Evolutionary conservation across 2,113 vertebrate species (phyloP).

Genomic region (sheep (Ovis aries)): ARS-UI_Ramb_v3.0 NC_056055.1:133865501-133866000

Average conservation of each 20-base stretch:
- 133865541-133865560: neutral
- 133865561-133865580: neutral
- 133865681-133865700: slow-evolving; percentile 20
- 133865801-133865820: no score
- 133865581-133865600: neutral
- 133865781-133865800: no score
- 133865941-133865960: no score
- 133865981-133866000: no score
- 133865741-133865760: neutral
- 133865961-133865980: no score
- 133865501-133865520: neutral
- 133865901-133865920: no score
- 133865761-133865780: no score
- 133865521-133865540: neutral
- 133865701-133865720: neutral
- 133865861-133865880: no score
- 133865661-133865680: neutral
- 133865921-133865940: no score
- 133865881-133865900: no score
- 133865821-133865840: no score
- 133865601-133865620: neutral
- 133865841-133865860: no score
- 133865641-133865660: neutral
- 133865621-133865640: neutral
- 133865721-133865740: neutral